Evolutionary conservation across 2,113 vertebrate species (phyloP), one percentile per base, ranked within the genome.

Genomic region (Pyrgilauda ruficollis): DNA sequence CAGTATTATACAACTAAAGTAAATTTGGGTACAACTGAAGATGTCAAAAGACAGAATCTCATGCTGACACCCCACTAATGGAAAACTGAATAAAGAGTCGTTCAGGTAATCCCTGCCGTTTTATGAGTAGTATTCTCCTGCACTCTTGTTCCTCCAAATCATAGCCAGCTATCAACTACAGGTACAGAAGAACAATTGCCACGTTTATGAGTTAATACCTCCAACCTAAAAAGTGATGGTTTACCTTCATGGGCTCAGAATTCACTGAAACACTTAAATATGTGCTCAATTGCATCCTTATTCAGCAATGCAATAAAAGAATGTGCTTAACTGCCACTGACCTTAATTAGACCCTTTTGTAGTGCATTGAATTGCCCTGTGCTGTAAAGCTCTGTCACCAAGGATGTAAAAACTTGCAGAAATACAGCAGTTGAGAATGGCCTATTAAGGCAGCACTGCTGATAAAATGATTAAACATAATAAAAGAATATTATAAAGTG

Each of bases 51-150:
- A 30, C 37, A 84, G 72, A 86, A 37, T 61, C 56, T 59, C 64
- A 74, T 6, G 66, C 83, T 90, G 76, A 86, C 88, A 86, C 11
- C 8, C 22, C 0, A 0, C 83, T 86, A 94, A 87, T 58, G 56
- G 61, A 88, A 41, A 84, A 96, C 79, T 66, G 68, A 92, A 84
- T 69, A 77, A 86, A 67, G 77, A 81, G 56, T 64, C 61, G 84
- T 63, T 62, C 83, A 46, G 80, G 21, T 87, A 94, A 90, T 75
- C 73, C 88, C 94, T 84, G 61, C 83, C 90, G 83, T 15, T 92
- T 86, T 68, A 78, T 31, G 28, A 86, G 76, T 11, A 90, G 61
- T 58, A 53, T 56, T 92, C 63, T 83, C 72, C 75, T 49, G 41
- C 10, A 16, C 28, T 30, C 55, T 85, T 80, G 28, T n/a, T 90